Evolutionary conservation across 2,113 vertebrate genomes (phyloP).

Genomic region (Pelecanus crispus): DNA sequence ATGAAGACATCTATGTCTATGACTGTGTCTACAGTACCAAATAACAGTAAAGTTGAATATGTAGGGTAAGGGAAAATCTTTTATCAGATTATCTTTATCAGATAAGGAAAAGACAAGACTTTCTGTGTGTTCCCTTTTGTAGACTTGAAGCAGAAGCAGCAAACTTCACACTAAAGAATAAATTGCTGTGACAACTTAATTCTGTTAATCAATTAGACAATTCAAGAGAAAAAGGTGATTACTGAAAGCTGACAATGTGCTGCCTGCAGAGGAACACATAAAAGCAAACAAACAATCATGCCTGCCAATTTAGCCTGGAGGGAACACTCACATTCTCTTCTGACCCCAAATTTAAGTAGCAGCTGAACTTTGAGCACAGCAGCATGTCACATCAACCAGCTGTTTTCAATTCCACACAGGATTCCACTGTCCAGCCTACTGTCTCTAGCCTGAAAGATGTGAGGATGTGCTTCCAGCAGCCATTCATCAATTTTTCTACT

Average conservation of each 20-base stretch:
- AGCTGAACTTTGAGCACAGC: slow-evolving; percentile 20
- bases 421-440: neutral
- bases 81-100: neutral
- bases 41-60: neutral
- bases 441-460: neutral
- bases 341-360: slow-evolving; percentile 44
- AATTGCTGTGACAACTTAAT: slow-evolving; percentile 39
- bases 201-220: slow-evolving; percentile 45
- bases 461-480: neutral
- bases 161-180: neutral
- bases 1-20: neutral
- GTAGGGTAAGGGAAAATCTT: neutral
- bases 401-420: neutral
- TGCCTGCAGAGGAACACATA: neutral
- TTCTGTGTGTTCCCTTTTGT: neutral
- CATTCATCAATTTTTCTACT: neutral
- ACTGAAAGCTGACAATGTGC: slow-evolving; percentile 13
- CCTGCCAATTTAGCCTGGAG: slow-evolving; percentile 35
- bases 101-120: neutral
- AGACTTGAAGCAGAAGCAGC: neutral
- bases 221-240: slow-evolving; percentile 13
- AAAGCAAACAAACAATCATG: slow-evolving; percentile 13
- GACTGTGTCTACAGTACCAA: neutral
- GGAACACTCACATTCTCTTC: neutral
- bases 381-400: neutral